phyloP scores from a whole-genome alignment of 2,888 invertebrate species.

The Agonum fuliginosum region DNA sequence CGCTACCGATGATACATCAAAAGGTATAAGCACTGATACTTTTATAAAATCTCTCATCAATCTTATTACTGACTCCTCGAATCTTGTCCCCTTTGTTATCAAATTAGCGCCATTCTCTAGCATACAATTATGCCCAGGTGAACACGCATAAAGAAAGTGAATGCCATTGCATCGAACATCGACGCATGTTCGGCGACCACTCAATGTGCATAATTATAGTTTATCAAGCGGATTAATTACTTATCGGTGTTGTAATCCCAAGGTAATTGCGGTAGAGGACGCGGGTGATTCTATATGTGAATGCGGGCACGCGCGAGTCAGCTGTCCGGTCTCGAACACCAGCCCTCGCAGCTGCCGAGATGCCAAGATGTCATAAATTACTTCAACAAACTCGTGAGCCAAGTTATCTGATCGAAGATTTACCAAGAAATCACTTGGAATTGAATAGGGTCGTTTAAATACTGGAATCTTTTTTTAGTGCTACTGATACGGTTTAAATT shows the following conservation, averaged over 20 bases:
- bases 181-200: background rate
- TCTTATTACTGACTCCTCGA: too few species aligned
- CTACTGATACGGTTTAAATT: too few species aligned
- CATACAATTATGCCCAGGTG: constrained; percentile 10
- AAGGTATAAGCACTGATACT: too few species aligned
- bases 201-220: constrained; percentile 39
- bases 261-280: constrained; percentile 6
- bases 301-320: constrained; percentile 38
- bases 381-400: background rate
- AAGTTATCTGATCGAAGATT: constrained; percentile 12
- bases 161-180: background rate
- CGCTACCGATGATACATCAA: too few species aligned
- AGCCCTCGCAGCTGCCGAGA: background rate
- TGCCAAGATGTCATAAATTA: constrained; percentile 6
- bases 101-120: background rate
- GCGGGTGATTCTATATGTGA: constrained; percentile 24
- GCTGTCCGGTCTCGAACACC: background rate
- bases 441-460: too few species aligned
- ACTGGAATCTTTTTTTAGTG: too few species aligned
- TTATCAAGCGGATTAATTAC: constrained; percentile 36
- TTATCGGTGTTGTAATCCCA: constrained; percentile 31
- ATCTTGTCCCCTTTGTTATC: too few species aligned
- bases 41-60: too few species aligned
- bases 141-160: constrained; percentile 6
- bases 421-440: constrained; percentile 16